A percentile compares a stretch with the other conserved stretches of the same genome.
Evolutionary conservation across 2,797 vertebrate species (phyloP).

Genomic region (Apogon talboti): DNA sequence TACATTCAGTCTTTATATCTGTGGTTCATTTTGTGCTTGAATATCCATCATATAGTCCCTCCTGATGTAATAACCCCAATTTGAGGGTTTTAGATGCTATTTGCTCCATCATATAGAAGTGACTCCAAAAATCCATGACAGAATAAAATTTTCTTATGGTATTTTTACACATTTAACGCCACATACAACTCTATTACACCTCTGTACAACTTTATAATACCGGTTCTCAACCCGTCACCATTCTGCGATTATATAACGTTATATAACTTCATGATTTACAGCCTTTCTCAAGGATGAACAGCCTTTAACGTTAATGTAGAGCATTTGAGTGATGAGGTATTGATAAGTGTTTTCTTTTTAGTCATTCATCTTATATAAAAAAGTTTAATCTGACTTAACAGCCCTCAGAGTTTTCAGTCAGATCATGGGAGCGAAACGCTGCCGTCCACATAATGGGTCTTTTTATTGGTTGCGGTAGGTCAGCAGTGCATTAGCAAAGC

Average conservation of each 20-base stretch:
- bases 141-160: slow-evolving; percentile 3
- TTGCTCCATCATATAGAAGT: not conserved
- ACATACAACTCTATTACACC: slow-evolving; percentile 4
- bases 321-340: not conserved
- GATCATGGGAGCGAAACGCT: slow-evolving; percentile 34
- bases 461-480: slow-evolving; percentile 53
- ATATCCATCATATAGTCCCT: not conserved
- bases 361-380: slow-evolving; percentile 10
- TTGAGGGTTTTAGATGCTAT: not conserved
- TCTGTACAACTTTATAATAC: slow-evolving; percentile 7
- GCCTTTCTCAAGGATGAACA: slow-evolving; percentile 39
- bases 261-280: slow-evolving; percentile 67
- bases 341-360: not conserved
- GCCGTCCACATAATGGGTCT: slow-evolving; percentile 50
- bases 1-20: slow-evolving; percentile 4
- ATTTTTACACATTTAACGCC: slow-evolving; percentile 18
- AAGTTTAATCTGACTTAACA: slow-evolving; percentile 4
- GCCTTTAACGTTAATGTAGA: slow-evolving; percentile 21
- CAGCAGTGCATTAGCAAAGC: slow-evolving; percentile 69
- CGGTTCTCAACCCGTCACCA: slow-evolving; percentile 31
- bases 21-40: slow-evolving; percentile 7
- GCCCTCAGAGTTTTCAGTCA: slow-evolving; percentile 19
- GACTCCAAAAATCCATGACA: not conserved
- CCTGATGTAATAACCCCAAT: not conserved
- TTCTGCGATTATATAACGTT: slow-evolving; percentile 71